A percentile compares a stretch with the other conserved stretches of the same genome.
phyloP scores from a whole-genome alignment of 30 jellyfish, hydroid and myxozoan species.

The Hydractinia echinata region DNA sequence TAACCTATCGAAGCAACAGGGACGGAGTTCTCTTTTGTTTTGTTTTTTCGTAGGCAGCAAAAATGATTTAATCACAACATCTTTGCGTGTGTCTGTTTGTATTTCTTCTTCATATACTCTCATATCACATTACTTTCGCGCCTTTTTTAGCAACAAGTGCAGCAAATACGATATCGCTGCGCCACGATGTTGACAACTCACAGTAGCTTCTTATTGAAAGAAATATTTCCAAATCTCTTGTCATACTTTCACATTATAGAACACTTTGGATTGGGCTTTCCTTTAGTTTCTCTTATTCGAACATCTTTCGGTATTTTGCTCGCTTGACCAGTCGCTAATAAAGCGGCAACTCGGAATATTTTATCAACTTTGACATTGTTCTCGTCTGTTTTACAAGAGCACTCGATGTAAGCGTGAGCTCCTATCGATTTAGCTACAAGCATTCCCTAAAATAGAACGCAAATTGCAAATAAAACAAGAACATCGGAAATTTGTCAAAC shows the following conservation, averaged over 20 bases:
- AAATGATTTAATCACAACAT: too few relatives aligned
- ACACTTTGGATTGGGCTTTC: conserved; percentile 1
- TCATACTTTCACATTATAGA: background rate
- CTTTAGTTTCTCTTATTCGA: background rate
- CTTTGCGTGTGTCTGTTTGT: too few relatives aligned
- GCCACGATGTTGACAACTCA: too few relatives aligned
- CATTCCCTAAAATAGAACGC: conserved; percentile 4
- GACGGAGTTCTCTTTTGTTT: too few relatives aligned
- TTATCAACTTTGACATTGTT: background rate
- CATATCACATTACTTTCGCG: too few relatives aligned
- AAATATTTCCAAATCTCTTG: background rate
- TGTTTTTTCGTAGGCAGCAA: too few relatives aligned
- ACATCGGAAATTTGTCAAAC: background rate
- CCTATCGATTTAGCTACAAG: conserved; percentile 12
- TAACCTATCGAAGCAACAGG: too few relatives aligned
- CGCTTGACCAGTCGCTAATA: conserved; percentile 21
- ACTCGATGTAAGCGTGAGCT: conserved; percentile 22
- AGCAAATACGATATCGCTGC: too few relatives aligned
- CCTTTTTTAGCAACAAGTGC: too few relatives aligned
- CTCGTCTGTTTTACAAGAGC: conserved; percentile 8
- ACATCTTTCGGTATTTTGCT: conserved; percentile 21
- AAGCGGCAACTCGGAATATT: conserved; percentile 2
- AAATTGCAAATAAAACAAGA: background rate
- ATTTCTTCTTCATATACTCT: too few relatives aligned
- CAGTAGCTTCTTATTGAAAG: too few relatives aligned